Conservation (phyloP, 1,140 invertebrate genomes). For the Calliopsis andreniformis region DNA sequence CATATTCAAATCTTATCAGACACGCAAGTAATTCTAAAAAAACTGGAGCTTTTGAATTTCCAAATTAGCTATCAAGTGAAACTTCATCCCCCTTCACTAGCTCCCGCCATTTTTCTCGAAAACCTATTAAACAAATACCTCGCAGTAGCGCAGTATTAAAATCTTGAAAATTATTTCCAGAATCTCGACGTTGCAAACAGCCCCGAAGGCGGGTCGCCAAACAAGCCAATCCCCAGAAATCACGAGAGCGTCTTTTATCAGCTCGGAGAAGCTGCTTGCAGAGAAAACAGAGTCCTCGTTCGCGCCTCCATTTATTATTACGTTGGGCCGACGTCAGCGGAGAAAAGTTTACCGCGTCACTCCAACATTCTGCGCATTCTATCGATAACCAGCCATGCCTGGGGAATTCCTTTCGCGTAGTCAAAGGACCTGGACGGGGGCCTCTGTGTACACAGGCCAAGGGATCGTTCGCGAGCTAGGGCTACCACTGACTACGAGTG, state of each 20-base stretch:
- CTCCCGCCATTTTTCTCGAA: too few relatives aligned
- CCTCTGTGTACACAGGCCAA: background rate
- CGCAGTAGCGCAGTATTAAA: too few relatives aligned
- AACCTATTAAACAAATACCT: too few relatives aligned
- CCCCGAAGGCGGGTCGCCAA: too few relatives aligned
- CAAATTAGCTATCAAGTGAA: too few relatives aligned
- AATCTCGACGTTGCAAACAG: too few relatives aligned
- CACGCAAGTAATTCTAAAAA: too few relatives aligned
- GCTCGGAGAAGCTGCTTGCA: background rate
- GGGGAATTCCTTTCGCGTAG: conserved; percentile 44
- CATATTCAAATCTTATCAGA: too few relatives aligned
- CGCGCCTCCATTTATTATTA: conserved; percentile 9
- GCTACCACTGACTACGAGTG: background rate
- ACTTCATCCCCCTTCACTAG: too few relatives aligned
- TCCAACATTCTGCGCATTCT: conserved; percentile 15
- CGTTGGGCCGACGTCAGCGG: background rate
- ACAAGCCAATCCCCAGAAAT: too few relatives aligned
- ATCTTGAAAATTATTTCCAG: too few relatives aligned
- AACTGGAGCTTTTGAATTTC: too few relatives aligned
- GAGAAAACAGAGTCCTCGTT: background rate
- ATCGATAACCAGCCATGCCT: conserved; percentile 32
- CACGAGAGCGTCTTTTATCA: background rate
- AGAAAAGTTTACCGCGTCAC: conserved; percentile 22
- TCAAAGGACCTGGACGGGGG: conserved; percentile 25
- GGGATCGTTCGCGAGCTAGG: background rate